phyloP scores from a whole-genome alignment of 2,797 vertebrate genomes.

The Anguilla marmorata region DNA sequence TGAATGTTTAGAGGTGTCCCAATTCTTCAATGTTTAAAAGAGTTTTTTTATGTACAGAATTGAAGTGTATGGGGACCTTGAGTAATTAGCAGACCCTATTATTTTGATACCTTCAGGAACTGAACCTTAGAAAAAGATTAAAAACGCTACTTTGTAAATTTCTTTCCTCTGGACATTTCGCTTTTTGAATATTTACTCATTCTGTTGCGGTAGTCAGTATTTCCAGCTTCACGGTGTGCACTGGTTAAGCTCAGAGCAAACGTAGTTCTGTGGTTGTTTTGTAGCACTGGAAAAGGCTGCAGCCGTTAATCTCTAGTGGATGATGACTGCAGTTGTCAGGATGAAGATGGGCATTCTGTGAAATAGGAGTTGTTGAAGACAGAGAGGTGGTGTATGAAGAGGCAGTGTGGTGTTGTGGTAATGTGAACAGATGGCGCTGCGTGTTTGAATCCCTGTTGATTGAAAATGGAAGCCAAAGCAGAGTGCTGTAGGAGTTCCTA shows the following conservation, averaged over 20 bases:
- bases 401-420: neutral
- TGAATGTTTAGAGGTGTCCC: neutral
- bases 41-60: neutral
- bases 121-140: slow-evolving; percentile 1
- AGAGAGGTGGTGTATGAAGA: neutral
- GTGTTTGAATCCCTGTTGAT: neutral
- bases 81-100: neutral
- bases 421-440: neutral
- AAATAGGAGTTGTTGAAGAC: neutral
- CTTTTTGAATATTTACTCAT: slow-evolving; percentile 12
- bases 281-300: neutral
- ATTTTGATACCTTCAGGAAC: neutral
- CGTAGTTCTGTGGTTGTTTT: neutral
- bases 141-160: slow-evolving; percentile 40
- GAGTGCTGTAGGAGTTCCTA: neutral
- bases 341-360: neutral
- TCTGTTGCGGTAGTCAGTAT: neutral
- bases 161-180: slow-evolving; percentile 42
- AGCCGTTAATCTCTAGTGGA: neutral
- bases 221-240: neutral
- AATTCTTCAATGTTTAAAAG: neutral
- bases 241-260: neutral
- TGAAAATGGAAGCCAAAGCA: neutral
- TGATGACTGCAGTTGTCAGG: neutral
- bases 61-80: neutral